Evolutionary conservation across 1,140 invertebrate species (phyloP).

Genomic region (Chrysomallon squamiferum): DNA sequence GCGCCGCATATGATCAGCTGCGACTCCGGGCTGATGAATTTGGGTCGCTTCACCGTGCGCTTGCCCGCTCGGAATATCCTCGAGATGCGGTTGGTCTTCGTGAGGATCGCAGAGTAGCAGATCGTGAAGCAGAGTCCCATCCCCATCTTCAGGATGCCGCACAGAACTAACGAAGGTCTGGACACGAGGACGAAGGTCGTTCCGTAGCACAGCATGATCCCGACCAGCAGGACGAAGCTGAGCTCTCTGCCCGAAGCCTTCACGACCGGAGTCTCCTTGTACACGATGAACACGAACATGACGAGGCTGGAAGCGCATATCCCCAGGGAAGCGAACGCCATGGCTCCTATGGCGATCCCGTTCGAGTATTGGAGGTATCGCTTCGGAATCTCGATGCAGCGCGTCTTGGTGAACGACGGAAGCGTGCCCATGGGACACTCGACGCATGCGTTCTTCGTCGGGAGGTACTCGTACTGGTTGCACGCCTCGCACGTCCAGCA

Average conservation of each 20-base stretch:
- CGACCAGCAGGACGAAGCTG: conserved; percentile 60
- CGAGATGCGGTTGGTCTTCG: conserved; percentile 79
- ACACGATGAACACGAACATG: conserved; percentile 44
- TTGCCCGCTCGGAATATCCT: conserved; percentile 78
- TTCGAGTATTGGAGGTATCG: conserved; percentile 73
- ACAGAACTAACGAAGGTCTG: conserved; percentile 69
- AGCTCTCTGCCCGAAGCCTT: conserved; percentile 62
- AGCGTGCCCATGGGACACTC: conserved; percentile 82
- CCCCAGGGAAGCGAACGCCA: conserved; percentile 66
- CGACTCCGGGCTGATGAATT: conserved; percentile 90
- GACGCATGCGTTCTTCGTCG: conserved; percentile 74
- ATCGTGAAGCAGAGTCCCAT: conserved; percentile 76
- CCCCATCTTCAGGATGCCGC: conserved; percentile 71
- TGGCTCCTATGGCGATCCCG: conserved; percentile 87
- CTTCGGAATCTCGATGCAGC: conserved; percentile 82
- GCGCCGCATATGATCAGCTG: conserved; percentile 88
- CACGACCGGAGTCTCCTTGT: conserved; percentile 60
- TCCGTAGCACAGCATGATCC: conserved; percentile 60
- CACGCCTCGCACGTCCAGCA: conserved; percentile 98
- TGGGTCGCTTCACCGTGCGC: conserved; percentile 84
- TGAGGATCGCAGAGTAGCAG: conserved; percentile 78
- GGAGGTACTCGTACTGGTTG: conserved; percentile 80
- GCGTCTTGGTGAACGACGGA: conserved; percentile 77
- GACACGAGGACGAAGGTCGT: conserved; percentile 60
- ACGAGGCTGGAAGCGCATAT: conserved; percentile 43